Evolutionary conservation across 53 echinoderm and acorn worm genomes (phyloP).

Genomic region (Actinopyga echinites): DNA sequence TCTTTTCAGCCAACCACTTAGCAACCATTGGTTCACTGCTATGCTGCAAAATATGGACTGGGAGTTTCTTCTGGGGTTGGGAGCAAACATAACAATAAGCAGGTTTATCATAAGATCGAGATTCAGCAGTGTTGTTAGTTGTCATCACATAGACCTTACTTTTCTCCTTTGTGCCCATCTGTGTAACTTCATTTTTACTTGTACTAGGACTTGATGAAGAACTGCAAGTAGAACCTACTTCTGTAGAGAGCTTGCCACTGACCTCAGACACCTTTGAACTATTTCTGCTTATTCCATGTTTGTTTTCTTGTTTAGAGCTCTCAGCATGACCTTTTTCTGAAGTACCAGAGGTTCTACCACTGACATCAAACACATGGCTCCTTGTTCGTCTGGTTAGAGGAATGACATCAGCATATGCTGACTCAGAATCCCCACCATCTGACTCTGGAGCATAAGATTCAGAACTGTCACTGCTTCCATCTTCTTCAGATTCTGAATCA

Average conservation of each 20-base stretch:
- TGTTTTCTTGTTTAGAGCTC: no score
- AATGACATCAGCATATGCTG: background rate
- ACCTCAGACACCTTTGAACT: no score
- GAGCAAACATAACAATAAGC: conserved; percentile 49
- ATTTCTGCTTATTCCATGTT: no score
- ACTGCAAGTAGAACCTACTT: background rate
- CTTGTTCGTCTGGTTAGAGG: background rate
- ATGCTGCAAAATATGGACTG: conserved; percentile 37
- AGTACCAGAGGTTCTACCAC: no score
- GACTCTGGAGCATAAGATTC: conserved; percentile 24
- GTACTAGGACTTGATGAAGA: background rate
- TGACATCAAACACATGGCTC: background rate
- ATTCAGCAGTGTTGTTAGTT: conserved; percentile 16
- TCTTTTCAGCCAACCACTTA: conserved; percentile 19
- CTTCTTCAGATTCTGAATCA: background rate
- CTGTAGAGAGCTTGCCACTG: no score
- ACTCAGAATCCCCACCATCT: background rate
- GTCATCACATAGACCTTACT: conserved; percentile 33
- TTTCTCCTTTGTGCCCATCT: background rate
- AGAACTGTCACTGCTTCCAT: background rate
- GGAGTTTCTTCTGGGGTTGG: conserved; percentile 37
- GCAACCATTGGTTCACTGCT: conserved; percentile 36
- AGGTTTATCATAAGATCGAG: conserved; percentile 46
- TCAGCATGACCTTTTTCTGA: no score
- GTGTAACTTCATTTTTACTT: background rate